Evolutionary conservation across 2,888 invertebrate species (phyloP).

Genomic region (Papilio elwesi): DNA sequence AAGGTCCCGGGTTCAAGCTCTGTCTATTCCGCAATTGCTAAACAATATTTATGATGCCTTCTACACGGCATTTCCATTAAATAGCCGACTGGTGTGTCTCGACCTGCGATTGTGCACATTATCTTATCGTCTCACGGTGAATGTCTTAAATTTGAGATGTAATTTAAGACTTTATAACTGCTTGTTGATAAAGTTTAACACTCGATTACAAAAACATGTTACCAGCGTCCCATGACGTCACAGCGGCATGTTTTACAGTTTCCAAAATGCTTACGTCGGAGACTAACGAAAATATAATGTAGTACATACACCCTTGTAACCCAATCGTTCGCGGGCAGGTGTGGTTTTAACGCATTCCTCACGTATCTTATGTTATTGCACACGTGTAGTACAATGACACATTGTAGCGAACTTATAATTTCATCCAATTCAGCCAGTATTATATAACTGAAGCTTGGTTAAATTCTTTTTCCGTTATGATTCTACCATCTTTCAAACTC

Average conservation of each 20-base stretch:
- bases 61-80: conserved; percentile 25
- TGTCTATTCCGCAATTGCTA: conserved; percentile 26
- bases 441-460: neutral
- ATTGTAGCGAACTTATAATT: too few relatives aligned
- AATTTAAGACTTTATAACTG: conserved; percentile 1
- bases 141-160: neutral
- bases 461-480: neutral
- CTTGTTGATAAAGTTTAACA: neutral
- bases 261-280: neutral
- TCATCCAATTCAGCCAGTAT: too few relatives aligned
- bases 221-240: neutral
- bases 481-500: neutral
- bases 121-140: conserved; percentile 9
- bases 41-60: conserved; percentile 35
- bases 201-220: neutral
- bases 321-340: too few relatives aligned
- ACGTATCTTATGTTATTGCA: too few relatives aligned
- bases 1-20: conserved; percentile 34
- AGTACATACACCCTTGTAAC: too few relatives aligned
- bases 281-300: neutral
- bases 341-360: too few relatives aligned
- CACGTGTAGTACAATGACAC: too few relatives aligned
- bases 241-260: neutral
- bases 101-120: conserved; percentile 19
- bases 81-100: neutral